Evolutionary conservation across 2,113 vertebrate genomes (phyloP).

Genomic region (Garra rufa): DNA sequence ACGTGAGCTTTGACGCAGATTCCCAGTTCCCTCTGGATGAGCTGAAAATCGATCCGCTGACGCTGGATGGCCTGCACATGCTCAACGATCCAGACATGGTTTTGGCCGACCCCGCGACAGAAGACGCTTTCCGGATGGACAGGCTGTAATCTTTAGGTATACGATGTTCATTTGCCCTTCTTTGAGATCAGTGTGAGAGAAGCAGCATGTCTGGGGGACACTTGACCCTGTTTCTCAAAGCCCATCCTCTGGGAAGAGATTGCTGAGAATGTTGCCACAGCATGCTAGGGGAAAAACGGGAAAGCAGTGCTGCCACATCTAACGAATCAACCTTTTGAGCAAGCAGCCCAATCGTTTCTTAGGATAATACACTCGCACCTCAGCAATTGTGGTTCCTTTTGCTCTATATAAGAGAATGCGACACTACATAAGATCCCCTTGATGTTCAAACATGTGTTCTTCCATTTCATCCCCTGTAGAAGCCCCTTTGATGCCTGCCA

Average conservation of each 20-base stretch:
- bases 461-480: slow-evolving; percentile 36
- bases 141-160: slow-evolving; percentile 81
- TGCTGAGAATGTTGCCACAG: slow-evolving; percentile 10
- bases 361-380: slow-evolving; percentile 16
- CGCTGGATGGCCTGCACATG: slow-evolving; percentile 98
- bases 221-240: slow-evolving; percentile 10
- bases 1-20: slow-evolving; percentile 95
- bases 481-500: not conserved
- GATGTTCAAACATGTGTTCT: slow-evolving; percentile 5
- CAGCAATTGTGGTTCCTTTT: slow-evolving; percentile 10
- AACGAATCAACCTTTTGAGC: not conserved
- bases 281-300: not conserved
- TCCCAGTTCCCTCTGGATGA: slow-evolving; percentile 97
- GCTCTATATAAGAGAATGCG: slow-evolving; percentile 27
- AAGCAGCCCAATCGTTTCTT: slow-evolving; percentile 12
- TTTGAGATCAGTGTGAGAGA: slow-evolving; percentile 22
- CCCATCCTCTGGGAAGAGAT: slow-evolving; percentile 6
- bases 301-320: slow-evolving; percentile 3
- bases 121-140: slow-evolving; percentile 99
- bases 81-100: slow-evolving; percentile 99
- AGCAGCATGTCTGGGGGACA: not conserved
- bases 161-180: not conserved
- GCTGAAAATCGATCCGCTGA: slow-evolving; percentile 98
- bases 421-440: slow-evolving; percentile 16
- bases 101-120: slow-evolving; percentile 92